Base-by-base conservation (phyloP, 1,140 invertebrate genomes). In the Cyphomyrmex costatus region DNA sequence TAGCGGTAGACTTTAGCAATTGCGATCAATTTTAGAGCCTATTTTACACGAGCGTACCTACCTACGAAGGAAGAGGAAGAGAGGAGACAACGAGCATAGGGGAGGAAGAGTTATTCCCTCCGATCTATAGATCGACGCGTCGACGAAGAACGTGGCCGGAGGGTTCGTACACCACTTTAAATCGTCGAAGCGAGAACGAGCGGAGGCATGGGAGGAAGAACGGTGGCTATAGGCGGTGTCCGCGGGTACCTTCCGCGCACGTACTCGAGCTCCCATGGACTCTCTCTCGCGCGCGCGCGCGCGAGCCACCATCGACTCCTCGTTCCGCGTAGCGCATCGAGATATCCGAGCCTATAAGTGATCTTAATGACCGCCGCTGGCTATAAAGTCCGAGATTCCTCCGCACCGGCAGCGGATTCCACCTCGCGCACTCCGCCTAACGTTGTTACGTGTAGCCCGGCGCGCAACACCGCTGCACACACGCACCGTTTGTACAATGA, bases 351-450 rank as follows among this genome's bases (percentile, higher is more conserved):
- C 58, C 84, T 80, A 85, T 85, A 85, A 88, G 74, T 86, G 85
- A 82, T 88, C 79, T 82, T 86, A 88, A 88, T 88, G 87, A 87
- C 49, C 71, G 86, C 86, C 70, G 58, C 51, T 33, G 82, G 86
- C 82, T 77, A 70, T 87, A 85, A 87, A 87, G 61, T 86, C 70
- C 71, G 36, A 71, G 65, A 85, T 74, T 87, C 71, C 82, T 85
- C 2, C 51, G 80, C 53, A 60, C 36, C 79, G 36, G 68, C 79
- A 74, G 53, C 53, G 68, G 36, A 83, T 83, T 83, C 79, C 68
- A 53, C 68, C 53, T 82, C 24, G 68, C 56, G 79, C 79, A 46
- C n/a, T 61, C 36, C 30, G 14, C 30, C 79, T 60, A 58, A 74
- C 66, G 53, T 82, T 82, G 53, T 82, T 82, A 71, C 53, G 66